Base-by-base conservation (phyloP, 2,797 vertebrate genomes). In the Sebastes diaconus region DNA sequence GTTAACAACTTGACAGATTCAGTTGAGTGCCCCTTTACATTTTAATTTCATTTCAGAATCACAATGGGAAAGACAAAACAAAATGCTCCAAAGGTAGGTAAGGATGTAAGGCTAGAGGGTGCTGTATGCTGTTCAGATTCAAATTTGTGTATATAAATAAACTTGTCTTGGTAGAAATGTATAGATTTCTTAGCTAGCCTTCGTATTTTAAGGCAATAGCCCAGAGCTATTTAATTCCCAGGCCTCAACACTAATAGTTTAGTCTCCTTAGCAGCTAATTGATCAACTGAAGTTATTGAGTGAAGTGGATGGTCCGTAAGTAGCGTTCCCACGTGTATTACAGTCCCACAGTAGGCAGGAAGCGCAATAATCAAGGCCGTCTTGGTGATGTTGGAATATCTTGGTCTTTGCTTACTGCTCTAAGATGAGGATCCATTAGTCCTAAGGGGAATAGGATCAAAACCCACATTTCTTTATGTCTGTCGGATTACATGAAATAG, bases 231-330 rank as follows among this genome's bases (percentile, higher is more conserved):
- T 58, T 42, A 46, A 78, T 75, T 66, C 39, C 36, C 32, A 22
- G 18, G 73, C 25, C 22, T 82, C 30, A 29, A 34, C 8, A 25
- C 34, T 59, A 52, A 87, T 57, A 36, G 25, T 52, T 67, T 12
- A 52, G 68, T 69, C 55, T 67, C 65, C 87, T 81, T 25, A 80
- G 50, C 70, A 71, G 70, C 52, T 73, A 73, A 76, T 59, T 84
- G 46, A 88, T 91, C 39, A 79, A 25, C n/a, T 68, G 69, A 55
- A 71, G 25, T 16, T 76, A 87, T 66, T 81, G 80, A 90, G 39
- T 30, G 59, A 65, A 46, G 46, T 6, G 10, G 55, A 67, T 65
- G 39, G 76, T 73, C 55, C 20, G 16, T 77, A 59, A 77, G 29
- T 25, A 27, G 50, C 4, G 13, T 25, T 67, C 81, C 71, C 71